These are phyloP conservation scores for Falco rusticolus DNA, from an alignment of 2,797 vertebrate species.

Conservation along the genomic window DNA sequence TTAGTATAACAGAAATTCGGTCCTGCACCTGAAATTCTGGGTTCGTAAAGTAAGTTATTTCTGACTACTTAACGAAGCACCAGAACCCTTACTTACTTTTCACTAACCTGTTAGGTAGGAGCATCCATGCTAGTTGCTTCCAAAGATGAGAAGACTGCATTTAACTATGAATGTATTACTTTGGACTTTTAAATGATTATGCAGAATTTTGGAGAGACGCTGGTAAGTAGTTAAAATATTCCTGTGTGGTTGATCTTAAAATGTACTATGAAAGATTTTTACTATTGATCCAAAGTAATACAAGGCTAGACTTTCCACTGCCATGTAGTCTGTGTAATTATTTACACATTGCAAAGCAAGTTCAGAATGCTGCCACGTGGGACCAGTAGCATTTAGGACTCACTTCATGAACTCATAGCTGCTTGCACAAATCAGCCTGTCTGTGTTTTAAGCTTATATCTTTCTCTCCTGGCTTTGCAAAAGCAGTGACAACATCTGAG, in stretches of 20 bases:
- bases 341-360: background rate
- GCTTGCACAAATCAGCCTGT: background rate
- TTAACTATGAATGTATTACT: background rate
- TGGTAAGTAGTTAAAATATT: slow-evolving; percentile 19
- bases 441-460: background rate
- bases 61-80: slow-evolving; percentile 2
- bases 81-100: slow-evolving; percentile 10
- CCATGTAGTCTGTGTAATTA: slow-evolving; percentile 11
- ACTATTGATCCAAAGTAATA: slow-evolving; percentile 34
- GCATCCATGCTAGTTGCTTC: slow-evolving; percentile 29
- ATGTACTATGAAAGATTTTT: background rate
- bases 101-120: background rate
- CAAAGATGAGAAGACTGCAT: slow-evolving; percentile 18
- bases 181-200: slow-evolving; percentile 8
- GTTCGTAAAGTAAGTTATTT: slow-evolving; percentile 14
- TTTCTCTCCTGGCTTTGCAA: slow-evolving; percentile 28
- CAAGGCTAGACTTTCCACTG: background rate
- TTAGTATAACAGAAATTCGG: background rate
- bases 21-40: background rate
- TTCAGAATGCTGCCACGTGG: background rate
- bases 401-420: background rate
- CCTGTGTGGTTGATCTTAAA: background rate
- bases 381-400: background rate
- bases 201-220: background rate
- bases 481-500: slow-evolving; percentile 31